Evolutionary conservation across 1,140 invertebrate species (phyloP).

Genomic region (Drosophila kepulauana): DNA sequence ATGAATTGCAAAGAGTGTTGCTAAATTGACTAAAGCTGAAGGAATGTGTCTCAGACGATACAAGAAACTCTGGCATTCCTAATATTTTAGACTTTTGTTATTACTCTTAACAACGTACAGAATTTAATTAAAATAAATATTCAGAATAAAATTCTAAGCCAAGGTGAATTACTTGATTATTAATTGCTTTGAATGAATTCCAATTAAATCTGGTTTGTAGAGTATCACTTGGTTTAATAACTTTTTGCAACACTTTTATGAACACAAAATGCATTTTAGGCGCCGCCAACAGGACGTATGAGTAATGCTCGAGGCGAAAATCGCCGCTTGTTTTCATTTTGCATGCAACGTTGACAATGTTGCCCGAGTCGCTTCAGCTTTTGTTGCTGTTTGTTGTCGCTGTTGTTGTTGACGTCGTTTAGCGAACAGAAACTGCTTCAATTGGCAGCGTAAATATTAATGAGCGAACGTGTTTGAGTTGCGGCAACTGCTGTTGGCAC

Average conservation of each 20-base stretch:
- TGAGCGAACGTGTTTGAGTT: slow-evolving; percentile 69
- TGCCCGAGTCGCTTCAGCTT: slow-evolving; percentile 3
- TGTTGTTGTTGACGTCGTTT: slow-evolving; percentile 53
- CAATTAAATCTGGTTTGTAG: background rate
- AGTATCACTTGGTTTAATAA: background rate
- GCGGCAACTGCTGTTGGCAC: slow-evolving; percentile 31
- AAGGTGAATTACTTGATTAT: no score
- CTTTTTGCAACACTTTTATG: background rate
- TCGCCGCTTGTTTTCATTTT: slow-evolving; percentile 29
- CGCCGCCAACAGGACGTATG: slow-evolving; percentile 19
- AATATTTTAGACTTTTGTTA: no score
- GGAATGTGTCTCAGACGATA: no score
- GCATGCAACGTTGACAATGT: slow-evolving; percentile 46
- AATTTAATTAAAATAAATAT: no score
- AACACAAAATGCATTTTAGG: slow-evolving; percentile 19
- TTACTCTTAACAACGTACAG: no score
- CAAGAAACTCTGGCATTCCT: no score
- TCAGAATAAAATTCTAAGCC: no score
- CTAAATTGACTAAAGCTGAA: no score
- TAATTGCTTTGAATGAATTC: background rate
- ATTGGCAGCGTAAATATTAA: slow-evolving; percentile 75
- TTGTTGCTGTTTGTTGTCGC: slow-evolving; percentile 23
- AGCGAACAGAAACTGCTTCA: slow-evolving; percentile 56
- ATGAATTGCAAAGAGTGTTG: no score
- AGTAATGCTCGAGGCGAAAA: slow-evolving; percentile 18